Evolutionary conservation across 2,888 invertebrate species (phyloP), one percentile per base, ranked within the genome.

Genomic region (Sycophila texana): DNA sequence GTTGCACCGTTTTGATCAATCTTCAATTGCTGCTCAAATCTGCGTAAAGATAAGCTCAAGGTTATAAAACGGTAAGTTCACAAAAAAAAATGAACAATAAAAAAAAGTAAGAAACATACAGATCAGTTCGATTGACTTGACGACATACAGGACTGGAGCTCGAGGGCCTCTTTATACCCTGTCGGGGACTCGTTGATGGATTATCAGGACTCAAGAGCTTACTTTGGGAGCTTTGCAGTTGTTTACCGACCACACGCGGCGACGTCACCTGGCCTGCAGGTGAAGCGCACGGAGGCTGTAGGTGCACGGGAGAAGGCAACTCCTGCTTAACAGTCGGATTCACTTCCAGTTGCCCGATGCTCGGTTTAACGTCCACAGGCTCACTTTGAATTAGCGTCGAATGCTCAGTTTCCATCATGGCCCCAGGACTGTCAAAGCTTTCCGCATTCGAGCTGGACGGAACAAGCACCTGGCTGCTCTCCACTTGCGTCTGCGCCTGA

Each of bases 1-100:
- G 94, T 89, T 70, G 95, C 95, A 80, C 94, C 94, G 85, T 93
- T 93, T 89, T 96, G 95, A 91, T 96, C 96, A 70, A 94, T 94
- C 86, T 93, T 93, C 86, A 95, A 88, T 88, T 96, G 95, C 78
- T 95, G 94, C 84, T 95, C 95, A 86, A 96, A 93, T 85, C 96
- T 96, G 86, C 83, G 82, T 82, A 80, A 81, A 75, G 81, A 63
- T 79, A 71, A 68, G n/a, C 5, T 2, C 58, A 18, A 58, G 39
- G 4, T 60, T 39, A 65, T 5, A n/a, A n/a, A 73, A 57, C 14
- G 18, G 57, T 39, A 14, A 65, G 26, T 61, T 72, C 2, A 49
- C n/a, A 4, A 51, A 26, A 49, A 51, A 1, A 47, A 4, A 67
- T 13, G 39, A 49, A 18, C 7, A n/a, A 53, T 30, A 20, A 49